These are phyloP conservation scores for Meloidogyne floridensis DNA, from an alignment of 1,140 invertebrate species.

Conservation along the genomic window DNA sequence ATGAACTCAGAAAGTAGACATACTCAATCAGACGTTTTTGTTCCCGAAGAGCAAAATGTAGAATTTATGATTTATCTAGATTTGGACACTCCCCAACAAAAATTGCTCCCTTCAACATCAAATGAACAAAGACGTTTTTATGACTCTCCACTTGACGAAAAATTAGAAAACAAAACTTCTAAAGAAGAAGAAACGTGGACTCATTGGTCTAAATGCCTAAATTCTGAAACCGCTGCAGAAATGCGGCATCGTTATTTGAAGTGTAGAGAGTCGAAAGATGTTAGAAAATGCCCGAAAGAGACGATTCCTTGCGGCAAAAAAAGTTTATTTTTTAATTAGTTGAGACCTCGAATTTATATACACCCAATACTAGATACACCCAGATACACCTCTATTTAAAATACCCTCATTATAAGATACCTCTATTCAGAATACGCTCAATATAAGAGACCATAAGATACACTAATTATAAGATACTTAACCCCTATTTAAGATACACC, in stretches of 20 bases:
- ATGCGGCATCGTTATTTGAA: conserved; percentile 55
- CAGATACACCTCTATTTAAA: no score
- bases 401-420: no score
- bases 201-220: conserved; percentile 29
- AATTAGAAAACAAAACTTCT: neutral
- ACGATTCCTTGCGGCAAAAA: conserved; percentile 46
- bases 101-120: neutral
- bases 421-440: no score
- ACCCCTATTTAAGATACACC: no score
- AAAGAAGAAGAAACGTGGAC: conserved; percentile 32
- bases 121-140: conserved; percentile 18
- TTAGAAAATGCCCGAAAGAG: conserved; percentile 56
- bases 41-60: conserved; percentile 32
- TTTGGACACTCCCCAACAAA: neutral
- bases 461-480: no score
- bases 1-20: conserved; percentile 40
- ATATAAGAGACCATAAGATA: no score
- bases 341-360: no score
- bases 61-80: conserved; percentile 21
- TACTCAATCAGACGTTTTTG: conserved; percentile 42
- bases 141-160: conserved; percentile 9
- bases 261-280: conserved; percentile 49
- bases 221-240: conserved; percentile 16
- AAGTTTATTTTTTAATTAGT: neutral
- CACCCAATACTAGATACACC: no score